Conservation (phyloP, 2,888 invertebrate species). For the Mechanitis mazaeus region DNA sequence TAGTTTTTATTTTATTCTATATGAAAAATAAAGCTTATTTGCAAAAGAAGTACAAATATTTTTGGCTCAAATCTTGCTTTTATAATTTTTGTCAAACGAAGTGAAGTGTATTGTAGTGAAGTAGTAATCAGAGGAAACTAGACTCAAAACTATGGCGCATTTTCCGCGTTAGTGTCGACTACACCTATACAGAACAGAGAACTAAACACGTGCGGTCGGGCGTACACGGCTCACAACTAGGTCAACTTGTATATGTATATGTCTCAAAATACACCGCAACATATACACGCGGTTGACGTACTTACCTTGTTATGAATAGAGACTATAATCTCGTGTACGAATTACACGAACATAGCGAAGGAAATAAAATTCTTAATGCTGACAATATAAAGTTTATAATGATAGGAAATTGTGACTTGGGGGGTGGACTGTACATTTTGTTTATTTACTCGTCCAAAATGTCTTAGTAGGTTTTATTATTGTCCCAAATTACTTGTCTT, state of each 20-base stretch:
- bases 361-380: constrained; percentile 22
- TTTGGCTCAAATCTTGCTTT: neutral
- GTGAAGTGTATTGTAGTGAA: neutral
- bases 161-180: constrained; percentile 16
- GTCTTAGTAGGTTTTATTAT: constrained; percentile 4
- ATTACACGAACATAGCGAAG: constrained; percentile 13
- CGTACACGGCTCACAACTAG: constrained; percentile 30
- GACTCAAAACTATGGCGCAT: constrained; percentile 16
- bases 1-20: too few species aligned
- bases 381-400: constrained; percentile 24
- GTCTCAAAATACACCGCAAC: constrained; percentile 10
- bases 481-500: neutral
- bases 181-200: constrained; percentile 17
- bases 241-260: constrained; percentile 29
- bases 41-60: too few species aligned
- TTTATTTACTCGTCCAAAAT: constrained; percentile 13
- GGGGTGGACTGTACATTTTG: constrained; percentile 14
- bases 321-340: constrained; percentile 1
- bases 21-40: too few species aligned
- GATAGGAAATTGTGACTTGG: constrained; percentile 20
- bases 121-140: neutral
- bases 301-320: neutral
- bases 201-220: constrained; percentile 28
- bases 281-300: constrained; percentile 8
- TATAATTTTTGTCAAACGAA: neutral